Percentiles rank a stretch among this genome's conserved stretches.
Conservation (phyloP, 1,140 invertebrate species). For the Aphelinus certus region DNA sequence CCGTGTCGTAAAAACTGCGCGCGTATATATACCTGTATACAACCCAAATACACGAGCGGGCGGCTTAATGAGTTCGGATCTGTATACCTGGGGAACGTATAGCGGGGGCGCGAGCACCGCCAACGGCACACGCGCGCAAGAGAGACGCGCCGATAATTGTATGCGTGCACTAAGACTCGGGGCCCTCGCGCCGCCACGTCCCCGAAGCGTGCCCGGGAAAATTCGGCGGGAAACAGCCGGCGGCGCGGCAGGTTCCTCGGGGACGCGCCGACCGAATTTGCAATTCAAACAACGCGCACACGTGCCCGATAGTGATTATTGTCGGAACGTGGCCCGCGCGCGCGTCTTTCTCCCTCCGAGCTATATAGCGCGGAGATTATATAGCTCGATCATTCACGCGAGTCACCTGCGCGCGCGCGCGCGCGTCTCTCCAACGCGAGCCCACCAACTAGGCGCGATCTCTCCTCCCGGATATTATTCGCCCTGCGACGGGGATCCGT, state of each 20-base stretch:
- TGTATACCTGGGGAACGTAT: constrained; percentile 18
- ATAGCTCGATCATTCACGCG: no score
- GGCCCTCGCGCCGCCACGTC: constrained; percentile 45
- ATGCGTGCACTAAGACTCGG: constrained; percentile 45
- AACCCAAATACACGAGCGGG: constrained; percentile 16
- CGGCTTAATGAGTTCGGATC: constrained; percentile 25
- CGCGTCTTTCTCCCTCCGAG: not conserved
- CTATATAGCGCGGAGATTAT: not conserved
- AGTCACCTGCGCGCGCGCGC: no score
- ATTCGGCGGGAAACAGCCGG: not conserved
- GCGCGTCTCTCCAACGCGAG: no score
- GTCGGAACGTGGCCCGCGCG: not conserved
- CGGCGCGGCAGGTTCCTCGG: not conserved
- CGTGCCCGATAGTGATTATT: constrained; percentile 5
- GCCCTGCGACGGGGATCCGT: no score
- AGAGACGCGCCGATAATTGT: constrained; percentile 12
- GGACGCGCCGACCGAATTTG: not conserved
- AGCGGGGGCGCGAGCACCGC: not conserved
- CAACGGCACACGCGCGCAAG: not conserved
- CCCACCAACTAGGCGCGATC: no score
- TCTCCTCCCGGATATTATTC: no score
- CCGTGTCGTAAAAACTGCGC: constrained; percentile 21
- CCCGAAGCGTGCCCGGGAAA: constrained; percentile 38
- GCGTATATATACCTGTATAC: not conserved
- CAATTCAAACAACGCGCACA: constrained; percentile 3